Conservation (phyloP, 2,113 vertebrate genomes). For the Microcebus murinus region DNA sequence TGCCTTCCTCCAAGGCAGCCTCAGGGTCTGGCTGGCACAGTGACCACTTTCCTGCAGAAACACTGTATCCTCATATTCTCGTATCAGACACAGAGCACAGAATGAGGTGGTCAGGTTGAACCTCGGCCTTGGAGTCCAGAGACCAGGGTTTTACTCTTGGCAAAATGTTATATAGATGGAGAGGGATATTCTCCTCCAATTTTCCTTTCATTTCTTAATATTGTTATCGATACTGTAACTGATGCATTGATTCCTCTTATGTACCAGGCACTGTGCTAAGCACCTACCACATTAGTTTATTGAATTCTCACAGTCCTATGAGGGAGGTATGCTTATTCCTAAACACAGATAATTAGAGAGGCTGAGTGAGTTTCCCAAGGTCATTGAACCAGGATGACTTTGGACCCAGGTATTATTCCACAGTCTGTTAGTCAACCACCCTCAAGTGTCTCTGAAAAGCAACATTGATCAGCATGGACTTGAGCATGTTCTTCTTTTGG, state of each 20-base stretch:
- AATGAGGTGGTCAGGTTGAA: not conserved
- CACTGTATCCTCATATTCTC: not conserved
- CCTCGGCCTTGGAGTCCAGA: not conserved
- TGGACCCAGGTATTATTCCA: not conserved
- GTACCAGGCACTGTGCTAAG: not conserved
- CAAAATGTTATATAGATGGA: not conserved
- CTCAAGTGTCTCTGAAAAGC: not conserved
- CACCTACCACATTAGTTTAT: not conserved
- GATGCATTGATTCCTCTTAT: not conserved
- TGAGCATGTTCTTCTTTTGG: not conserved
- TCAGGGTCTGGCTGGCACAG: not conserved
- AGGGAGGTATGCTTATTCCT: not conserved
- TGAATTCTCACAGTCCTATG: not conserved
- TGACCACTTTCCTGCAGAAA: not conserved
- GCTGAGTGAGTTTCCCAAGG: not conserved
- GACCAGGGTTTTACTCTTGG: not conserved
- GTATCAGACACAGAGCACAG: not conserved
- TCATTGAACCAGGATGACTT: not conserved
- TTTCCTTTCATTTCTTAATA: not conserved
- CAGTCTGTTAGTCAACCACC: not conserved
- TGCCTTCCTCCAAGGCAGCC: not conserved
- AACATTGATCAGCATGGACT: not conserved
- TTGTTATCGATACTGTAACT: not conserved
- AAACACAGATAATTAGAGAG: not conserved
- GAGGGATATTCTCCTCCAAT: not conserved